Conservation (phyloP, 2,113 vertebrate species). For the Panurus biarmicus region DNA sequence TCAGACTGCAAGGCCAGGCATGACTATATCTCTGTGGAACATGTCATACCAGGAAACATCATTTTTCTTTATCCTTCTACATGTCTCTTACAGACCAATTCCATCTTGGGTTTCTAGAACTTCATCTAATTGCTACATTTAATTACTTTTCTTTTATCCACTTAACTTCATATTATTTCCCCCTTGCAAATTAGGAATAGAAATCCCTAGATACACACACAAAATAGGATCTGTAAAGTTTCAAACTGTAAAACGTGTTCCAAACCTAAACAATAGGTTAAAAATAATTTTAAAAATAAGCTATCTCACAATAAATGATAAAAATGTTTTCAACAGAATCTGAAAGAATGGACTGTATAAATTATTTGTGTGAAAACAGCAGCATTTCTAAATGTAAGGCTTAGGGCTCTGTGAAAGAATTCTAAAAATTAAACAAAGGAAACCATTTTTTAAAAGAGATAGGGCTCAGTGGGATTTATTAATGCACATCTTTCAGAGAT, state of each 20-base stretch:
- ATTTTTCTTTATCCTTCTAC: not conserved
- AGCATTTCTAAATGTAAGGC: constrained; percentile 79
- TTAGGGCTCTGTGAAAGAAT: constrained; percentile 80
- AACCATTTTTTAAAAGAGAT: constrained; percentile 84
- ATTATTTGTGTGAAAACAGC: constrained; percentile 80
- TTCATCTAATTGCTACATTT: not conserved
- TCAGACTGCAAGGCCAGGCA: not conserved
- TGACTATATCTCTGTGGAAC: not conserved
- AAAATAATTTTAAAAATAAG: not conserved
- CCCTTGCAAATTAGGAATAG: not conserved
- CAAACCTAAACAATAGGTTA: not conserved
- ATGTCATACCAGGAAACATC: not conserved
- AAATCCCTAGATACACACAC: not conserved
- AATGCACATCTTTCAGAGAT: constrained; percentile 86
- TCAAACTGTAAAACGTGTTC: not conserved
- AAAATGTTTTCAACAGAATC: constrained; percentile 25
- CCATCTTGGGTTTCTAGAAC: not conserved
- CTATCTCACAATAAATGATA: constrained; percentile 22
- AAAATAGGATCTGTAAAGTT: not conserved
- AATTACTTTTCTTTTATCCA: constrained; percentile 7
- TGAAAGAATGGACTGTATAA: constrained; percentile 71
- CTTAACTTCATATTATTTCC: not conserved
- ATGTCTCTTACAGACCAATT: not conserved
- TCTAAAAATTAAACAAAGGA: constrained; percentile 88
- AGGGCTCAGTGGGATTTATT: constrained; percentile 98